phyloP scores from a whole-genome alignment of 2,113 vertebrate species.

The Melanotaenia duboulayi region DNA sequence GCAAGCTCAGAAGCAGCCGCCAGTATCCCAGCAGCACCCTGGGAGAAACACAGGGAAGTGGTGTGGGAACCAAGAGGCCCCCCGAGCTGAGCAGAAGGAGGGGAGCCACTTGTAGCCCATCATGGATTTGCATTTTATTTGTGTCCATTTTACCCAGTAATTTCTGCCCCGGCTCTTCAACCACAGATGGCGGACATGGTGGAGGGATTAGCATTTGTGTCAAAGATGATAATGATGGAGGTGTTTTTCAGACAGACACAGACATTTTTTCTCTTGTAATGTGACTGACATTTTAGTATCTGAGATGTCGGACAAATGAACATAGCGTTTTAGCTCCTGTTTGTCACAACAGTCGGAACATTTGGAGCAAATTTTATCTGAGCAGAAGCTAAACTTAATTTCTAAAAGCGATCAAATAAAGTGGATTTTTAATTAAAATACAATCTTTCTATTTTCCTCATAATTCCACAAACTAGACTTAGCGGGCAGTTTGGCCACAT shows the following conservation, averaged over 20 bases:
- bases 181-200: constrained; percentile 79
- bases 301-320: background rate
- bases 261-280: constrained; percentile 40
- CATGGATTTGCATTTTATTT: constrained; percentile 81
- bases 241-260: constrained; percentile 54
- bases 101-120: constrained; percentile 72
- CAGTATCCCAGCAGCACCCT: constrained; percentile 70
- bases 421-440: constrained; percentile 32
- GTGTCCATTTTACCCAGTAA: constrained; percentile 76
- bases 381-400: background rate
- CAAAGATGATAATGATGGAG: constrained; percentile 70
- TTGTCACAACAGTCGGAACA: background rate
- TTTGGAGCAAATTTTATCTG: background rate
- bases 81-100: constrained; percentile 55
- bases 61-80: constrained; percentile 83
- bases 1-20: constrained; percentile 56
- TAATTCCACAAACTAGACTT: constrained; percentile 16
- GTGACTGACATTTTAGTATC: constrained; percentile 32
- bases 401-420: constrained; percentile 19
- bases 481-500: background rate
- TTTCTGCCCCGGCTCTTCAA: constrained; percentile 73
- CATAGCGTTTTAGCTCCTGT: background rate
- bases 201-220: constrained; percentile 75
- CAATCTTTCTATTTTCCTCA: background rate
- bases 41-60: constrained; percentile 69